Base-by-base conservation (phyloP, 2,113 vertebrate species). In the Talpa occidentalis region DNA sequence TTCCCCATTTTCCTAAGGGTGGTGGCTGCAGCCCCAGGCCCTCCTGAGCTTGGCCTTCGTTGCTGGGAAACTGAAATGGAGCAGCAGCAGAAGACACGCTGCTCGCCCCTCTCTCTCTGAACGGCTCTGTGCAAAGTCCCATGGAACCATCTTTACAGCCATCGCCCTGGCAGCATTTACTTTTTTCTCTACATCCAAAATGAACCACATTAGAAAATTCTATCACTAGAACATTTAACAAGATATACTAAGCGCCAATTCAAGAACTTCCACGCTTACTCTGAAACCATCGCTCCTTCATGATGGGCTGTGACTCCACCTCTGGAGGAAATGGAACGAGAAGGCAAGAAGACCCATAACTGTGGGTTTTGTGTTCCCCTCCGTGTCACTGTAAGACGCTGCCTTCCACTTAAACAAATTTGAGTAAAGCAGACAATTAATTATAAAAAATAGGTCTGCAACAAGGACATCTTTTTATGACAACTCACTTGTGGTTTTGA, bases 381-480 rank as follows among this genome's bases (percentile, higher is more conserved):
- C 91, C 96, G 93, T 95, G 97, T 97, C 96, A 96, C 80, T 92
- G 90, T 94, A 83, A 96, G 95, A 95, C 89, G 90, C 83, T 97
- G 76, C 74, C 93, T 96, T 97, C 76, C 89, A 92, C 88, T 94
- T 97, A 97, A 97, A 97, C 0, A n/a, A 97, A 98, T 97, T 95
- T 91, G 69, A 97, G 82, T 96, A 88, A 96, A 98, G 21, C 83
- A 97, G 95, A 96, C 97, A 97, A 96, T 97, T 97, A 97, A 83
- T 96, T 54, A 56, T 79, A 3, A 93, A 90, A 54, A 67, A 72
- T n/a, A 77, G 95, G 88, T 69, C 90, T 82, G 95, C 97, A 97
- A 93, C 97, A 98, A 97, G 96, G 94, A 98, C 97, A 96, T 96
- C 62, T 96, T 98, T 94, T 96, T 96, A 96, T 97, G 97, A 97